A percentile compares a stretch with the other conserved stretches of the same genome.
Conservation (phyloP, 2,113 vertebrate genomes). For the Orycteropus afer region DNA sequence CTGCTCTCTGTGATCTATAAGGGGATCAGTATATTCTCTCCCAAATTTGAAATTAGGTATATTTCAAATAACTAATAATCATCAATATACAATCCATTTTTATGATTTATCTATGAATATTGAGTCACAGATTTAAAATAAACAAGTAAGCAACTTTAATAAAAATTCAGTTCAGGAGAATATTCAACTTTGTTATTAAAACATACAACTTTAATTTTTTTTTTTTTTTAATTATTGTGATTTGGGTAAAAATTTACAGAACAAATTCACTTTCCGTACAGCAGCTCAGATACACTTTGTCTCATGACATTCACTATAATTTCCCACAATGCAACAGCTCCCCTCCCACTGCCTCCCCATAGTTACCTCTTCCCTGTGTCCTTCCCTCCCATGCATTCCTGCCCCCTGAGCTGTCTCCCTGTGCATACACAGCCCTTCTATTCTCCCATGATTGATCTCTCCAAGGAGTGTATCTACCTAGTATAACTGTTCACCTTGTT, state of each 20-base stretch:
- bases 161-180: not conserved
- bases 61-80: constrained; percentile 26
- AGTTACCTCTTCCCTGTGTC: too few species aligned
- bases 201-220: not conserved
- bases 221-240: not conserved
- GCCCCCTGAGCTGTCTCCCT: too few species aligned
- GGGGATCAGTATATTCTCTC: not conserved
- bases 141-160: not conserved
- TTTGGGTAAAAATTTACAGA: not conserved
- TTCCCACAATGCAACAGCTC: not conserved
- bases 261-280: not conserved
- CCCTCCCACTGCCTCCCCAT: too few species aligned
- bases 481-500: too few species aligned
- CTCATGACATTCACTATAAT: not conserved
- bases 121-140: constrained; percentile 19
- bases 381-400: too few species aligned
- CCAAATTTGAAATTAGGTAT: not conserved
- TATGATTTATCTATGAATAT: constrained; percentile 6
- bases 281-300: not conserved
- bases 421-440: too few species aligned
- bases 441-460: too few species aligned
- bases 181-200: constrained; percentile 35
- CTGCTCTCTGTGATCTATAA: not conserved
- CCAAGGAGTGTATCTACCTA: too few species aligned
- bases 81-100: not conserved